Evolutionary conservation across 2,113 vertebrate genomes (phyloP), one percentile per base, ranked within the genome.

Genomic region (Amblyornis subalaris): DNA sequence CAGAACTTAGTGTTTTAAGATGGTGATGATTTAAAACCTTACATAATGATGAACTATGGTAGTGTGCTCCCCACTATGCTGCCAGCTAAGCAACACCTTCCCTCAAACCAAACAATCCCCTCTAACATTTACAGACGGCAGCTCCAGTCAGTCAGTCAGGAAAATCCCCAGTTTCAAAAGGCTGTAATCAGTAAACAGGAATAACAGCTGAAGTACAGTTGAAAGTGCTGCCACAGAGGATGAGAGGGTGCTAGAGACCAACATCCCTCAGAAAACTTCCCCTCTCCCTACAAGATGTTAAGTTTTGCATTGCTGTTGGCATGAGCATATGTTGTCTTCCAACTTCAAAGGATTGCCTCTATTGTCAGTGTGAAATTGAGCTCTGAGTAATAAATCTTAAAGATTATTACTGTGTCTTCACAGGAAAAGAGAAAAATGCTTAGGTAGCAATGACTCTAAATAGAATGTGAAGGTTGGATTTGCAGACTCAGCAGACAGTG

Each of bases 401-500:
- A 45, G 35, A 89, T 67, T 78, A 87, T 91, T 67, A 92, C 33
- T n/a, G 4, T 72, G 44, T 54, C 77, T 93, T 91, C 9, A 3
- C 38, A 93, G 74, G 81, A 93, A 94, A 71, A 81, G 64, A 73
- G 25, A 54, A 91, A 95, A 91, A 74, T 47, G 88, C 70, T 81
- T 88, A 74, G 26, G 47, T 62, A 78, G 85, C 86, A 75, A 38
- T 1, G 7, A 62, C 26, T 95, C 64, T 25, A 89, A 90, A 84
- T 66, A 94, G 87, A 91, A 87, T 5, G 19, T 38, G 28, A 92
- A 60, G 38, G 61, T 2, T 58, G 55, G n/a, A 79, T 87, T 64
- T 93, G 78, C 82, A 93, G 36, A 65, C 78, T 94, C 87, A 89
- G 85, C 72, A 94, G 55, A 72, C 36, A 50, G 33, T 47, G 31